phyloP scores from a whole-genome alignment of 2,888 invertebrate species.

The Eilema griseolum region DNA sequence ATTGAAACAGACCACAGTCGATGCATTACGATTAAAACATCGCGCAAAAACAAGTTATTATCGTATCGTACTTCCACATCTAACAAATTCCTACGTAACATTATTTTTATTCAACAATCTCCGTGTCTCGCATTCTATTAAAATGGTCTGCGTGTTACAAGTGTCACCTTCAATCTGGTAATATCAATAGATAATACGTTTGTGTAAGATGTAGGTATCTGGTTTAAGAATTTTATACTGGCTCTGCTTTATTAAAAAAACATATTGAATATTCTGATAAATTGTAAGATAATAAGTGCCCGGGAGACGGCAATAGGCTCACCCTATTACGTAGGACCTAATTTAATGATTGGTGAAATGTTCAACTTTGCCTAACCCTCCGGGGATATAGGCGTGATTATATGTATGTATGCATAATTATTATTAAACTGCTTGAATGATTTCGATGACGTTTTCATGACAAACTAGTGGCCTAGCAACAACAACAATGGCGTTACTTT shows the following conservation, averaged over 20 bases:
- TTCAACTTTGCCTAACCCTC: too few relatives aligned
- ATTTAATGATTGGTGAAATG: too few relatives aligned
- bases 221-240: neutral
- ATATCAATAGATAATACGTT: conserved; percentile 1
- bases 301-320: too few relatives aligned
- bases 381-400: too few relatives aligned
- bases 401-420: too few relatives aligned
- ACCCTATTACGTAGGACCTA: too few relatives aligned
- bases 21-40: neutral
- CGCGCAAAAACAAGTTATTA: neutral
- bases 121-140: neutral
- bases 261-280: too few relatives aligned
- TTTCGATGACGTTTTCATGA: too few relatives aligned
- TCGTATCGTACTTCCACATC: neutral
- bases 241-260: neutral
- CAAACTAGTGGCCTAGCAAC: too few relatives aligned
- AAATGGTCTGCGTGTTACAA: neutral
- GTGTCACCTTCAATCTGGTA: neutral
- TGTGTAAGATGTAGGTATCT: neutral
- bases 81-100: neutral
- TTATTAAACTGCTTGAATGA: too few relatives aligned
- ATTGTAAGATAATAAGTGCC: too few relatives aligned
- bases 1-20: neutral
- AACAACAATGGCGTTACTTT: too few relatives aligned
- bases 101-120: conserved; percentile 3